phyloP scores from a whole-genome alignment of 2,113 vertebrate genomes.

The Tachysurus fulvidraco region DNA sequence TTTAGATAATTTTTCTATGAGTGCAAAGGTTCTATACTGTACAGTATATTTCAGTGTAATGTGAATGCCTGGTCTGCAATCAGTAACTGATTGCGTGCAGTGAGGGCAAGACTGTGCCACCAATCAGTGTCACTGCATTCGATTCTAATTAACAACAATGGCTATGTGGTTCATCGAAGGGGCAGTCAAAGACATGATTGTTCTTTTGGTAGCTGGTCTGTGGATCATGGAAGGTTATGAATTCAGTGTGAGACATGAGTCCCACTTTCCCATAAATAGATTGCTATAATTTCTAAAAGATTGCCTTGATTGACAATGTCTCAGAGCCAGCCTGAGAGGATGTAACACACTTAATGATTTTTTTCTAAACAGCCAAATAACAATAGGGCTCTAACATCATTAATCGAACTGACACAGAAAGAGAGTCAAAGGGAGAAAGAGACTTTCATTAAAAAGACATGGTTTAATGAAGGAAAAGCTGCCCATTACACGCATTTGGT shows the following conservation, averaged over 20 bases:
- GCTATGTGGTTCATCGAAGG: constrained; percentile 27
- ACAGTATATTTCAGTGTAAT: constrained; percentile 43
- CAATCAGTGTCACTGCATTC: constrained; percentile 38
- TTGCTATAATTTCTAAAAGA: constrained; percentile 56
- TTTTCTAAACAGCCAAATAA: constrained; percentile 27
- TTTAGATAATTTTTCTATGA: not conserved
- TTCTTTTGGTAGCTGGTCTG: constrained; percentile 46
- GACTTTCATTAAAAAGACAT: too few relatives aligned
- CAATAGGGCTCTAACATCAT: not conserved
- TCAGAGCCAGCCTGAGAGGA: constrained; percentile 32
- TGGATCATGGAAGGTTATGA: constrained; percentile 56
- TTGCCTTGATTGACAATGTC: constrained; percentile 39
- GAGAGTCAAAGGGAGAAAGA: constrained; percentile 7
- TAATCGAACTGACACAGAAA: constrained; percentile 18
- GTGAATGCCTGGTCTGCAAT: constrained; percentile 47
- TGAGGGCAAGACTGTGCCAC: constrained; percentile 12
- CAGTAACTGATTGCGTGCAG: constrained; percentile 58
- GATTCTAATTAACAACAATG: constrained; percentile 64
- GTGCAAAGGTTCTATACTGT: not conserved
- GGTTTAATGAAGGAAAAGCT: too few relatives aligned
- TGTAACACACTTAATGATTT: constrained; percentile 35
- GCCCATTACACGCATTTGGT: too few relatives aligned
- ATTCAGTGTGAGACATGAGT: constrained; percentile 54
- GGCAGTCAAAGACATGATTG: constrained; percentile 56
- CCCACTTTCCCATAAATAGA: constrained; percentile 45